These are phyloP conservation scores for Melanotaenia pygmaea DNA, from an alignment of 2,797 vertebrate species.

Conservation along the genomic window DNA sequence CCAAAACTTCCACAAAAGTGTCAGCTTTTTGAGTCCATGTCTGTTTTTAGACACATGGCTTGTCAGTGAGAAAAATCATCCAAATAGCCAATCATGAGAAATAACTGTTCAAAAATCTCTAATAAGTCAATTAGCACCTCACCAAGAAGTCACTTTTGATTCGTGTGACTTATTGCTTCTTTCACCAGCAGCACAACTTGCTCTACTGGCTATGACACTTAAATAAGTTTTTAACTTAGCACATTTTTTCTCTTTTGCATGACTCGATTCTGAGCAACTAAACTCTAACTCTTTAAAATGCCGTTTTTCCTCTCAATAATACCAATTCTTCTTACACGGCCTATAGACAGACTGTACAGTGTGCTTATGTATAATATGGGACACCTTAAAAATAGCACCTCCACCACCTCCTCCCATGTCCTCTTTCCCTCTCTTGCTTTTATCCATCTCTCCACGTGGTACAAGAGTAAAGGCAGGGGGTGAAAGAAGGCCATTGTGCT, in stretches of 20 bases:
- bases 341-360: conserved; percentile 39
- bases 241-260: background rate
- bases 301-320: conserved; percentile 25
- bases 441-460: conserved; percentile 87
- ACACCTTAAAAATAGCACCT: conserved; percentile 80
- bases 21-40: too few species aligned
- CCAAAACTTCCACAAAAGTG: too few species aligned
- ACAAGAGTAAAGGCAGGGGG: conserved; percentile 84
- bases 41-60: too few species aligned
- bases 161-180: too few species aligned
- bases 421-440: conserved; percentile 61
- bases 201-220: background rate
- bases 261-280: background rate
- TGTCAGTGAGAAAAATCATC: too few species aligned
- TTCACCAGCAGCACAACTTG: too few species aligned
- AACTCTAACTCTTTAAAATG: conserved; percentile 8
- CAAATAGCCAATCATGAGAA: too few species aligned
- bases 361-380: conserved; percentile 68
- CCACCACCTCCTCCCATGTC: conserved; percentile 37
- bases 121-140: too few species aligned
- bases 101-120: too few species aligned
- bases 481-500: conserved; percentile 86
- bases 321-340: conserved; percentile 18
- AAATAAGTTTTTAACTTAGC: background rate
- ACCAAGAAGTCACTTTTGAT: too few species aligned